Evolutionary conservation across 2,888 invertebrate species (phyloP).

Genomic region (Caprella mutica): DNA sequence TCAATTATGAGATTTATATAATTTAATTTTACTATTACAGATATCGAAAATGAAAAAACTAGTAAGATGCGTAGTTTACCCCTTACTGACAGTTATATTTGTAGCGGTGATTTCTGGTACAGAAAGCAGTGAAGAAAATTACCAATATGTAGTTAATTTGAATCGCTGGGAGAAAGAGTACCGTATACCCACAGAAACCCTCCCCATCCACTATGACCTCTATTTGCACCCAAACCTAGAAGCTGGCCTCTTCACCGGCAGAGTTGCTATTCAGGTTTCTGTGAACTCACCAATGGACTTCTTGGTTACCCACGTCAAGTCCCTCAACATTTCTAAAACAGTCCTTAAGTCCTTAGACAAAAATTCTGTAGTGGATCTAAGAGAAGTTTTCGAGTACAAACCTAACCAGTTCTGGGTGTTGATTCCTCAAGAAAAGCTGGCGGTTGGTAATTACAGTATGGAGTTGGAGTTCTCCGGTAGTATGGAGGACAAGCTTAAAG

Average conservation of each 20-base stretch:
- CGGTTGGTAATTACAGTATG: slow-evolving; percentile 45
- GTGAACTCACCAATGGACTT: slow-evolving; percentile 38
- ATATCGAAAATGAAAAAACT: too few species aligned
- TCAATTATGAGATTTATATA: too few species aligned
- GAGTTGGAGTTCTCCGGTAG: slow-evolving; percentile 53
- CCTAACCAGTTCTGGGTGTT: slow-evolving; percentile 44
- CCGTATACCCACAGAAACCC: slow-evolving; percentile 50
- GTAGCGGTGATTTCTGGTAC: too few species aligned
- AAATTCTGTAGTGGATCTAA: slow-evolving; percentile 21
- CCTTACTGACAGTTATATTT: too few species aligned
- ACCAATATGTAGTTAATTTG: too few species aligned
- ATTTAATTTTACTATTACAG: too few species aligned
- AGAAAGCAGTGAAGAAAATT: too few species aligned
- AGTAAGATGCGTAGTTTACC: too few species aligned
- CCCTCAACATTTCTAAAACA: slow-evolving; percentile 47
- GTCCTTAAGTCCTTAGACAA: slow-evolving; percentile 34
- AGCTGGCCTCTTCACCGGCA: slow-evolving; percentile 49
- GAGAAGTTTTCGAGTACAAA: slow-evolving; percentile 39
- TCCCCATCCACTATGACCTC: slow-evolving; percentile 57
- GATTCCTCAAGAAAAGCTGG: slow-evolving; percentile 36
- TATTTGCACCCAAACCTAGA: slow-evolving; percentile 54
- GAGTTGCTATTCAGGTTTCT: slow-evolving; percentile 41
- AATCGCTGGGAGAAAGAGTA: slow-evolving; percentile 41
- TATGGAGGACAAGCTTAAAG: slow-evolving; percentile 55
- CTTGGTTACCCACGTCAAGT: slow-evolving; percentile 51